phyloP scores from a whole-genome alignment of 2,797 vertebrate species.

The Macropus fuliginosus region DNA sequence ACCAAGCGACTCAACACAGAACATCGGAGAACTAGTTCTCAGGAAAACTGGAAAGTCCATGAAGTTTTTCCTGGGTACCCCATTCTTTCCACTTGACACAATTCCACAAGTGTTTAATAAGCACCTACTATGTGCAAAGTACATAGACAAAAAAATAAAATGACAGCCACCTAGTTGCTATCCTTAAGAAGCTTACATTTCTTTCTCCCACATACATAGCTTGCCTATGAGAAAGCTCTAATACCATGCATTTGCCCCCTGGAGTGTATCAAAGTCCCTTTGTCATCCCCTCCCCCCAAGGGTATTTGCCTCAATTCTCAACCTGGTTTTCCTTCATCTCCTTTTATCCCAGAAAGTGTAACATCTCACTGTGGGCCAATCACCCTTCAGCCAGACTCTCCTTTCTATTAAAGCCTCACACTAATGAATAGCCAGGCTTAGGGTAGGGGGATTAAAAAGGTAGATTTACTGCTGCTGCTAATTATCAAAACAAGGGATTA shows the following conservation, averaged over 20 bases:
- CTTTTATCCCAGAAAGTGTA: neutral
- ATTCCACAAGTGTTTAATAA: neutral
- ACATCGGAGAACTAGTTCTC: neutral
- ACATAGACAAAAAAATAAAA: too few species aligned
- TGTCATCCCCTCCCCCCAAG: neutral
- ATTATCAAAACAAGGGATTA: constrained; percentile 22
- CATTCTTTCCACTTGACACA: neutral
- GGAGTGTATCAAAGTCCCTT: neutral
- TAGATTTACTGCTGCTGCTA: neutral
- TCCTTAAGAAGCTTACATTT: neutral
- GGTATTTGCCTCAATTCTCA: neutral
- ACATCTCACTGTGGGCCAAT: neutral
- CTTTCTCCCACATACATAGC: neutral
- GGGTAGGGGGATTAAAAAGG: constrained; percentile 15
- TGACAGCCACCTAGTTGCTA: neutral
- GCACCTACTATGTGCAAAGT: neutral
- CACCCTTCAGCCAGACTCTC: neutral
- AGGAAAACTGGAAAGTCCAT: neutral
- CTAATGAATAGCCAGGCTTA: constrained; percentile 22
- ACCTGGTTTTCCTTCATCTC: neutral
- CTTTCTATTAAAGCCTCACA: constrained; percentile 7
- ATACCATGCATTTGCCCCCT: neutral
- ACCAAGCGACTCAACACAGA: neutral
- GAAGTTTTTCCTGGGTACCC: neutral
- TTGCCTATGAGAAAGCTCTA: neutral